Evolutionary conservation across 1,140 invertebrate species (phyloP).

Genomic region (Pristionchus pacificus): DNA sequence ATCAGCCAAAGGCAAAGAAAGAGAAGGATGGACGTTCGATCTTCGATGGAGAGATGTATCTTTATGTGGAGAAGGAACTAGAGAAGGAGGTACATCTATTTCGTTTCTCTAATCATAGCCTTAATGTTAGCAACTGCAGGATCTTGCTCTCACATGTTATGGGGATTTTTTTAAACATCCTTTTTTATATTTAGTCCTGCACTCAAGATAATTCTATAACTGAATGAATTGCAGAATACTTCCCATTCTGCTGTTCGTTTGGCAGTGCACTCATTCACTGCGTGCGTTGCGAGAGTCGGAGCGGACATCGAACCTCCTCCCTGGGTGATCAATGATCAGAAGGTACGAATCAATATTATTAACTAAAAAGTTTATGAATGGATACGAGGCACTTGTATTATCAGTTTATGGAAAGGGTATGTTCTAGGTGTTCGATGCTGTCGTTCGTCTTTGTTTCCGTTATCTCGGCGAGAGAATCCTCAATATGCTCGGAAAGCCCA

Average conservation of each 20-base stretch:
- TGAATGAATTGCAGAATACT: slow-evolving; percentile 9
- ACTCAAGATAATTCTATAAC: slow-evolving; percentile 15
- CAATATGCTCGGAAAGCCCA: slow-evolving; percentile 27
- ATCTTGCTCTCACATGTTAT: too few relatives aligned
- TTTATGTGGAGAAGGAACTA: slow-evolving; percentile 20
- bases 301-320: slow-evolving; percentile 38
- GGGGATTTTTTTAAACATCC: slow-evolving; percentile 8
- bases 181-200: slow-evolving; percentile 27
- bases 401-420: too few relatives aligned
- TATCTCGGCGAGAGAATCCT: slow-evolving; percentile 10
- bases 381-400: slow-evolving; percentile 12
- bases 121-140: slow-evolving; percentile 25
- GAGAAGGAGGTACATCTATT: slow-evolving; percentile 8
- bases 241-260: slow-evolving; percentile 20
- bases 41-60: slow-evolving; percentile 20
- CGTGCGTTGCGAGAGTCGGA: slow-evolving; percentile 47
- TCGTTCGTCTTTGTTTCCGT: slow-evolving; percentile 50
- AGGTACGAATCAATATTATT: too few relatives aligned
- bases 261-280: slow-evolving; percentile 44
- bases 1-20: slow-evolving; percentile 21
- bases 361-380: slow-evolving; percentile 2
- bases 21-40: slow-evolving; percentile 16
- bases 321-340: slow-evolving; percentile 48
- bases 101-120: slow-evolving; percentile 9
- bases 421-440: slow-evolving; percentile 42